phyloP scores from a whole-genome alignment of 2,888 invertebrate species.

The Norana najaformis region DNA sequence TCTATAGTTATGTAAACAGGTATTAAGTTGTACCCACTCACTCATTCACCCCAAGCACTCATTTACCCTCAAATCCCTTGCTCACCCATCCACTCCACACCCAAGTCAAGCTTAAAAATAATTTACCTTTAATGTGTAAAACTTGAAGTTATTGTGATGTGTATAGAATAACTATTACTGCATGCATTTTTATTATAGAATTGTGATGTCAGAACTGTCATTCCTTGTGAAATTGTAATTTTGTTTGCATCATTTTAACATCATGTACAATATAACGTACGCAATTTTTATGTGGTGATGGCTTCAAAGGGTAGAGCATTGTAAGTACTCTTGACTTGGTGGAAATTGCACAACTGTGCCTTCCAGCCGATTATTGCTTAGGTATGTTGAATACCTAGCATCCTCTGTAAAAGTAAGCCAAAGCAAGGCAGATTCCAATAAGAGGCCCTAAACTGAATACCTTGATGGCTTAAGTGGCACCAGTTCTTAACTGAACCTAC shows the following conservation, averaged over 20 bases:
- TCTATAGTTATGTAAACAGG: no score
- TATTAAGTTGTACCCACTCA: background rate
- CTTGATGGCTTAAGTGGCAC: background rate
- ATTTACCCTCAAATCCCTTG: background rate
- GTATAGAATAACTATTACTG: background rate
- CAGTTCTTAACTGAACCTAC: background rate
- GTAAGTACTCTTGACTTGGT: background rate
- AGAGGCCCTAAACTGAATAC: background rate
- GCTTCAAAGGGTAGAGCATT: background rate
- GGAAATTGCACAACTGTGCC: background rate
- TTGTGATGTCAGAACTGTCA: background rate
- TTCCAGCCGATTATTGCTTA: background rate
- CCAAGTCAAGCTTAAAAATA: background rate
- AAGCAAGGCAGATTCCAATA: no score
- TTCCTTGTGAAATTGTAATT: background rate
- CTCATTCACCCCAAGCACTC: background rate
- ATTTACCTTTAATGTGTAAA: background rate
- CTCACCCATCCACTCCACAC: background rate
- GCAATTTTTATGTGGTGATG: background rate
- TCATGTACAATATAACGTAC: background rate
- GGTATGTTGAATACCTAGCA: slow-evolving; percentile 13
- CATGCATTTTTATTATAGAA: background rate
- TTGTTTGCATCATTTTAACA: background rate
- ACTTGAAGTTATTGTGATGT: background rate
- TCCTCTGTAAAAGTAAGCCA: background rate